Base-by-base conservation (phyloP, 2,113 vertebrate genomes). In the Myotis davidii region DNA sequence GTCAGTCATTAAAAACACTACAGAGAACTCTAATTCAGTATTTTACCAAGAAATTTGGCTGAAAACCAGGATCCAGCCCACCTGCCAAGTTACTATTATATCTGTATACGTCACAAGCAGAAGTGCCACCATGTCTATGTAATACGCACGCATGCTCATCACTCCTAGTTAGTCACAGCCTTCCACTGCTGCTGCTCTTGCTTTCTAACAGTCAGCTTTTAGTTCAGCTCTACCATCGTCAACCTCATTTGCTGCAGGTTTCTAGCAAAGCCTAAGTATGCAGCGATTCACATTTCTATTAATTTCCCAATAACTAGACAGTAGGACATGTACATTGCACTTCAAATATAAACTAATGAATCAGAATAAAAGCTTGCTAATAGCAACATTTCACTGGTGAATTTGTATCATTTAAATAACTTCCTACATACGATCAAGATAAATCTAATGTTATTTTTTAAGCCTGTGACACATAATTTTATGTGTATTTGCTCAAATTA, bases 391-490 rank as follows among this genome's bases (percentile, higher is more conserved):
- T 95, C 39, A 84, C 48, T 84, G 32, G 52, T 73, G 34, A 94
- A 78, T 83, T 5, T 90, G 42, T 77, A 84, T 76, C 91, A 48
- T 65, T 84, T 74, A 85, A 91, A 65, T 94, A 82, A 86, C 32
- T 92, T 81, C 21, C 39, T 79, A 70, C 3, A 12, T 45, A 64
- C 56, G 34, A 83, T 34, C 32, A 70, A 92, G 50, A n/a, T 77
- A 96, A 94, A 78, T 83, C 14, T 27, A 85, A 87, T 45, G 34
- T 54, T 85, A 83, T 77, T 83, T 90, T 95, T 91, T 94, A 88
- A 88, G 50, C 5, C 54, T 86, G 25, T 74, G 13, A 16, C 34
- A 5, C 21, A 54, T 84, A 88, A 90, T 77, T 76, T 50, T 65
- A 50, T 69, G 9, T 73, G 25, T 59, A 86, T n/a, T 65, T 13